Conservation (phyloP, 2,888 invertebrate genomes). For the Andrena camellia region DNA sequence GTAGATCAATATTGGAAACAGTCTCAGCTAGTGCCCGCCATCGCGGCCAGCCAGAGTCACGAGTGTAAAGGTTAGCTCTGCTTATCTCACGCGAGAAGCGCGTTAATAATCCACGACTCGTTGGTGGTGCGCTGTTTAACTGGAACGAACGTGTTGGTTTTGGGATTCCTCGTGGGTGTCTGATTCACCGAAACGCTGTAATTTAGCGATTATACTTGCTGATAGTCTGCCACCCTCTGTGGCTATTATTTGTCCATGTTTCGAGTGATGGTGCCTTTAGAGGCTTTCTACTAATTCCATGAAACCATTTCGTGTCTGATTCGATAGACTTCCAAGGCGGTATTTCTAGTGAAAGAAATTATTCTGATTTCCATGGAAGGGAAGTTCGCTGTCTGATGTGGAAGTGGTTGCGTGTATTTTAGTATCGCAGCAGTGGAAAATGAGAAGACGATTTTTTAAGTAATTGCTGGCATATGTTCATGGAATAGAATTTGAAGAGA, state of each 20-base stretch:
- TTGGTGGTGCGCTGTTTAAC: constrained; percentile 33
- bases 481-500: too few species aligned
- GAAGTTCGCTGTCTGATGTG: background rate
- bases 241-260: constrained; percentile 22
- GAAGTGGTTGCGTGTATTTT: background rate
- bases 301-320: constrained; percentile 8
- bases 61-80: constrained; percentile 54
- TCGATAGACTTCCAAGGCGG: background rate
- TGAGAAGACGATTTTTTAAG: too few species aligned
- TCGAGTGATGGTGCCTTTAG: background rate
- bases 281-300: background rate
- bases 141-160: constrained; percentile 39
- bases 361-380: background rate
- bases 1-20: constrained; percentile 55
- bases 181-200: constrained; percentile 32
- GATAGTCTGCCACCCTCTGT: constrained; percentile 1
- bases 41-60: constrained; percentile 37
- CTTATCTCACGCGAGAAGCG: constrained; percentile 64
- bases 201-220: constrained; percentile 45
- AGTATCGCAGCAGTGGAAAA: background rate
- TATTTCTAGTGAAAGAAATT: background rate
- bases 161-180: constrained; percentile 26
- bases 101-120: constrained; percentile 58
- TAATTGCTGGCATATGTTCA: too few species aligned
- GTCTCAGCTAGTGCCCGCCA: constrained; percentile 22